Evolutionary conservation across 2,113 vertebrate species (phyloP), one percentile per base, ranked within the genome.

Genomic region (Alethe castanea): DNA sequence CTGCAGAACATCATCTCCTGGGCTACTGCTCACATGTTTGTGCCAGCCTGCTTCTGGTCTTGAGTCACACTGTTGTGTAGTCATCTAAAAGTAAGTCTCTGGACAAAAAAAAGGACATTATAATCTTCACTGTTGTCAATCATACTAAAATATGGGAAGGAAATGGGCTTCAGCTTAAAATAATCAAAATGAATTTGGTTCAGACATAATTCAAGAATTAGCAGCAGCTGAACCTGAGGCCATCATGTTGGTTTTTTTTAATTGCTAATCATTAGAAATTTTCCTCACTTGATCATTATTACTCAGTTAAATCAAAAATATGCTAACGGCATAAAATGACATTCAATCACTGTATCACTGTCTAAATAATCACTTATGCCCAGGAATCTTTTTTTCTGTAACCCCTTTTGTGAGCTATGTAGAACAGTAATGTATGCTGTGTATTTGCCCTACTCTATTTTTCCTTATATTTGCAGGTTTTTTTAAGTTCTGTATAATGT

Each of bases 241-340:
- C 42, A 74, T 56, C 17, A 38, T 40, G 24, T 35, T 72, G 17
- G 7, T 19, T 44, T 17, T 17, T 19, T 74, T 66, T 83, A 76
- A 90, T 81, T 94, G 76, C 36, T 95, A 78, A 94, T 96, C 56
- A 91, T 71, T 18, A 87, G 64, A 36, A 96, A 91, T 66, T 53
- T 19, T 59, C 31, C 53, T 45, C 23, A 84, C 40, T 86, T 79
- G 80, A 91, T 95, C 48, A 22, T 73, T 92, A 91, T 81, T 67
- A 42, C 52, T 81, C 31, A 57, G 48, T 79, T 96, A 94, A 96
- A 93, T 89, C 25, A 89, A 94, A 96, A 93, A 38, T 50, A 74
- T 38, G 42, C 12, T 53, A 38, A 92, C 8, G 18, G 57, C 8
- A 79, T 66, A 84, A 78, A 91, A 47, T 1, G 4, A 36, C 45